phyloP scores from a whole-genome alignment of 2,888 invertebrate species.

The Acronicta alni region DNA sequence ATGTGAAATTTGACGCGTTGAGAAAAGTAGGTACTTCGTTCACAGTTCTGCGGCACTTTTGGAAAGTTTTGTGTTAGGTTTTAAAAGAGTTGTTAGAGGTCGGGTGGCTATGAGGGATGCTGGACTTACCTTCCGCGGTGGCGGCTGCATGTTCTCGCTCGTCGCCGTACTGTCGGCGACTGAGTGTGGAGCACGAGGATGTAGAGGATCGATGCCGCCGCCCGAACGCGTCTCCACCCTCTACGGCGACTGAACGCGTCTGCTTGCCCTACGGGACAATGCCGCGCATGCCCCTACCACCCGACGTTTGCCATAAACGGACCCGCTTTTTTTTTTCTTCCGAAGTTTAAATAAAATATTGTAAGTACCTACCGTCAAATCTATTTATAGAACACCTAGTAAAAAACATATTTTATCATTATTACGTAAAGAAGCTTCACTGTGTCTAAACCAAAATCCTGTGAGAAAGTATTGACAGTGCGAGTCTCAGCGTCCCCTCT shows the following conservation, averaged over 20 bases:
- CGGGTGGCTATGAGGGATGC: conserved; percentile 1
- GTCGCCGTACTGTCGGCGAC: conserved; percentile 47
- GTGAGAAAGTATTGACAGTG: background rate
- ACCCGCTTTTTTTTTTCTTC: conserved; percentile 14
- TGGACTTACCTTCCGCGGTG: conserved; percentile 94
- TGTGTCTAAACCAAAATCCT: background rate
- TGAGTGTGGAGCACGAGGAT: conserved; percentile 31
- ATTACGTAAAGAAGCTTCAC: background rate
- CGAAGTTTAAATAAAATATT: background rate
- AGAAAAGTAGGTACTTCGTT: conserved; percentile 39
- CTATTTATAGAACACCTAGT: background rate
- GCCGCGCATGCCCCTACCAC: conserved; percentile 62
- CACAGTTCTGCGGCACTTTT: conserved; percentile 44
- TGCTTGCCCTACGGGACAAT: conserved; percentile 43
- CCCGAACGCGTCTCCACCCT: conserved; percentile 66
- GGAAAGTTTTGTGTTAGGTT: conserved; percentile 35
- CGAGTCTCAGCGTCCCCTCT: conserved; percentile 4
- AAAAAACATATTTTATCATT: too few species aligned
- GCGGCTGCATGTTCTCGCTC: conserved; percentile 92
- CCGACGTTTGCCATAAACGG: conserved; percentile 37
- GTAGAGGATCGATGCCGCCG: conserved; percentile 66
- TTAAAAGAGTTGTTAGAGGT: conserved; percentile 1
- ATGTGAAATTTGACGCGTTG: conserved; percentile 47
- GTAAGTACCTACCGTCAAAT: background rate
- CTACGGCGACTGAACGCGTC: conserved; percentile 59